Conservation (phyloP, 2,113 vertebrate species). For the Piaya cayana region DNA sequence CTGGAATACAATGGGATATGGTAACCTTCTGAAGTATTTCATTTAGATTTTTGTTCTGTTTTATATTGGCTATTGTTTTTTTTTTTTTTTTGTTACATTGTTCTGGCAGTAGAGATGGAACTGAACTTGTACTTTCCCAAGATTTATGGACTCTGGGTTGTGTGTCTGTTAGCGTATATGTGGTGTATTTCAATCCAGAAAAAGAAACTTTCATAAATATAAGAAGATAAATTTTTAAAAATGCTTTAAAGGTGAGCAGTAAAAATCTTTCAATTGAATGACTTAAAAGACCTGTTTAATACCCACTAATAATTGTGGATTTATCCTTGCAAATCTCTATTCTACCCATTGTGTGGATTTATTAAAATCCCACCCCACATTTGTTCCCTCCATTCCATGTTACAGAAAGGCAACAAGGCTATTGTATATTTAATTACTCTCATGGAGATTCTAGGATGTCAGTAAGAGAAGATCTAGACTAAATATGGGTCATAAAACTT, state of each 20-base stretch:
- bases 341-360: neutral
- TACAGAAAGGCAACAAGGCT: neutral
- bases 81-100: neutral
- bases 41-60: slow-evolving; percentile 33
- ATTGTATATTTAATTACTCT: neutral
- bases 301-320: neutral
- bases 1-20: neutral
- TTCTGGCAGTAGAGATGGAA: neutral
- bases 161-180: neutral
- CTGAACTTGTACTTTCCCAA: neutral
- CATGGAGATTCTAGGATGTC: neutral
- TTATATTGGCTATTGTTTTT: slow-evolving; percentile 25
- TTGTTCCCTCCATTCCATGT: neutral
- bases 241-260: neutral
- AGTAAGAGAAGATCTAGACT: neutral
- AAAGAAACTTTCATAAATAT: neutral
- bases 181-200: neutral
- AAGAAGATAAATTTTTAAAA: neutral
- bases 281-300: neutral
- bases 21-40: slow-evolving; percentile 11
- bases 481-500: neutral
- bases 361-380: neutral
- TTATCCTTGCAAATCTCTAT: neutral
- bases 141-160: neutral
- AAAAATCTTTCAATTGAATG: neutral